Conservation (phyloP, 2,888 invertebrate genomes). For the Gisinianus flammeolus region DNA sequence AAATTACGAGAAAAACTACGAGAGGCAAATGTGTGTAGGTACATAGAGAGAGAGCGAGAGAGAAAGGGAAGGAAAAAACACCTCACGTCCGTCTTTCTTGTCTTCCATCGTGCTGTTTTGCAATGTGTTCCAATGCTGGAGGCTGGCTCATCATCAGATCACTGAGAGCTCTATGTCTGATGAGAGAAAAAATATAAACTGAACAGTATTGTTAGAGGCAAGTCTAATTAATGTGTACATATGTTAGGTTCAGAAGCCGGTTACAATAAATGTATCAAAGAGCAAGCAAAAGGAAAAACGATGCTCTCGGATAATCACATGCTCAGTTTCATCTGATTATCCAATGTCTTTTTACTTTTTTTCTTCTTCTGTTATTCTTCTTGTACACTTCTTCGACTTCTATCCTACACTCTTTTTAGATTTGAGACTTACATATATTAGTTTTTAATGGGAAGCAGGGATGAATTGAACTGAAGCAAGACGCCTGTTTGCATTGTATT, state of each 20-base stretch:
- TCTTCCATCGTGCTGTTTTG: slow-evolving; percentile 5
- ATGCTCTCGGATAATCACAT: slow-evolving; percentile 32
- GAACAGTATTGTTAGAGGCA: slow-evolving; percentile 27
- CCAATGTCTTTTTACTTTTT: slow-evolving; percentile 20
- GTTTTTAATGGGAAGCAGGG: slow-evolving; percentile 28
- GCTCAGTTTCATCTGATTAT: slow-evolving; percentile 41
- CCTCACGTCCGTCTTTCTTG: slow-evolving; percentile 19
- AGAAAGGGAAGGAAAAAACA: slow-evolving; percentile 11
- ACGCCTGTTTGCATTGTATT: slow-evolving; percentile 18
- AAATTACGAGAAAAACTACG: slow-evolving; percentile 26
- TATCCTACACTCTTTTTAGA: background rate
- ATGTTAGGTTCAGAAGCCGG: slow-evolving; percentile 7
- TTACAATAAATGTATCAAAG: slow-evolving; percentile 23
- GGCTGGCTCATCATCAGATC: slow-evolving; percentile 34
- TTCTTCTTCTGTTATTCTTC: background rate
- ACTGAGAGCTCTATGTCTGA: background rate
- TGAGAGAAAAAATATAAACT: slow-evolving; percentile 16
- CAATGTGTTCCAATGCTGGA: slow-evolving; percentile 7
- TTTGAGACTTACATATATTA: background rate
- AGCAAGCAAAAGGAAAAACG: slow-evolving; percentile 9
- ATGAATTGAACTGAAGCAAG: slow-evolving; percentile 32
- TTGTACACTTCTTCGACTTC: too few relatives aligned
- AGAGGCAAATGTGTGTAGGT: background rate
- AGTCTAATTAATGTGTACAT: slow-evolving; percentile 32
- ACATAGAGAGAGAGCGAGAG: background rate